These are phyloP conservation scores for Tuberolachnus salignus DNA, from an alignment of 2,888 invertebrate genomes.

Conservation along the genomic window DNA sequence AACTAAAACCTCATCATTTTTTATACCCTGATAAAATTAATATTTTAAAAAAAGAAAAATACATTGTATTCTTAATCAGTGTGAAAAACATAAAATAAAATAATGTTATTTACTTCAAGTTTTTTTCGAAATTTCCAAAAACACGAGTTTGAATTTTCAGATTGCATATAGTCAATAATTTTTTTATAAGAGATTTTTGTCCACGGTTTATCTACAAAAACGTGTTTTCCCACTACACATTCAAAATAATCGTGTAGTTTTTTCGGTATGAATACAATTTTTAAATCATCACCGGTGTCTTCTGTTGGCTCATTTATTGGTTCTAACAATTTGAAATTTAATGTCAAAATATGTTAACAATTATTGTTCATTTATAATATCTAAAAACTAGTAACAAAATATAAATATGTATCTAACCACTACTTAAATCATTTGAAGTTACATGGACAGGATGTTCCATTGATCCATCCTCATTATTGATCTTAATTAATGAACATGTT, in stretches of 20 bases:
- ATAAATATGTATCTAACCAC: background rate
- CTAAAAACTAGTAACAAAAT: too few species aligned
- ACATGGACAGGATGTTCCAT: background rate
- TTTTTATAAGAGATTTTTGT: conserved; percentile 56
- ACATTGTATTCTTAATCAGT: background rate
- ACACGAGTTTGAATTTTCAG: conserved; percentile 57
- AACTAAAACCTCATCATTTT: conserved; percentile 57
- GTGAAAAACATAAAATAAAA: background rate
- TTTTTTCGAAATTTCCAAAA: conserved; percentile 52
- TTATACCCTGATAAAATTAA: conserved; percentile 8
- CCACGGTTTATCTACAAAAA: conserved; percentile 59
- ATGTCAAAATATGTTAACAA: background rate
- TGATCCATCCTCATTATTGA: background rate
- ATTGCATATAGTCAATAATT: conserved; percentile 57
- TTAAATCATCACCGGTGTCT: background rate
- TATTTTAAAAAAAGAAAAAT: background rate
- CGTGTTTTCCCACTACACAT: conserved; percentile 57
- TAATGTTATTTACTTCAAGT: conserved; percentile 44
- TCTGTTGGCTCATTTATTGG: background rate
- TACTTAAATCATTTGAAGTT: background rate
- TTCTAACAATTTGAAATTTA: background rate
- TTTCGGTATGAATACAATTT: conserved; percentile 47
- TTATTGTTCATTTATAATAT: too few species aligned
- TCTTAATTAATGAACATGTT: background rate
- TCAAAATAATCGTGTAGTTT: conserved; percentile 55